Conservation (phyloP, 2,113 vertebrate species). For the Elephantulus edwardii region DNA sequence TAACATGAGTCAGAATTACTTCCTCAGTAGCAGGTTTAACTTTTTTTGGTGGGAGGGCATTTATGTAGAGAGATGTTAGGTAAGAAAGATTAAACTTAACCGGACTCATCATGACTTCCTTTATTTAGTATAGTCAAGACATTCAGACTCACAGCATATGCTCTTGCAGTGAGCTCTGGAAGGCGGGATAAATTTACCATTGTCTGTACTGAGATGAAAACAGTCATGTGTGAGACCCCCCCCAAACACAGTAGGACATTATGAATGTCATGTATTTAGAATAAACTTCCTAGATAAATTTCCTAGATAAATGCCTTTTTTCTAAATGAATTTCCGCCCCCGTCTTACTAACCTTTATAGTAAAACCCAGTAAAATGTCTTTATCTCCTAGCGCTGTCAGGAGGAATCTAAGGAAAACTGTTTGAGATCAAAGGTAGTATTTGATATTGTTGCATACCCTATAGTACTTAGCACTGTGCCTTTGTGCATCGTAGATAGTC, state of each 20-base stretch:
- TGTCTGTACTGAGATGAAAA: not conserved
- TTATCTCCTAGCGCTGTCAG: not conserved
- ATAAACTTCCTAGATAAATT: not conserved
- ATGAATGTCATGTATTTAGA: not conserved
- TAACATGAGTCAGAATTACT: not conserved
- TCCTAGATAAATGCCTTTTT: not conserved
- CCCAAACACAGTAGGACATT: not conserved
- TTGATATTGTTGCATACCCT: not conserved
- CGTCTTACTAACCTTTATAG: not conserved
- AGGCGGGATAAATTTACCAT: not conserved
- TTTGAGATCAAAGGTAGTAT: not conserved
- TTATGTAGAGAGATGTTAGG: not conserved
- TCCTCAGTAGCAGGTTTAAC: not conserved
- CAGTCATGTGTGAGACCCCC: not conserved
- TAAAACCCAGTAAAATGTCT: not conserved
- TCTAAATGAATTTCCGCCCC: not conserved
- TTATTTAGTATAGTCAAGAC: not conserved
- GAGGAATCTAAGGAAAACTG: not conserved
- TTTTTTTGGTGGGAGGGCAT: not conserved
- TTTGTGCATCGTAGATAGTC: not conserved
- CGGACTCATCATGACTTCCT: not conserved
- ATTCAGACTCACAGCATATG: not conserved
- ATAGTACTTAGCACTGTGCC: not conserved
- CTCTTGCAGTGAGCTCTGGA: not conserved
- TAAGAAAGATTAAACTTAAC: not conserved